Base-by-base conservation (phyloP, 2,797 vertebrate species). In the Zenarchopterus dispar region DNA sequence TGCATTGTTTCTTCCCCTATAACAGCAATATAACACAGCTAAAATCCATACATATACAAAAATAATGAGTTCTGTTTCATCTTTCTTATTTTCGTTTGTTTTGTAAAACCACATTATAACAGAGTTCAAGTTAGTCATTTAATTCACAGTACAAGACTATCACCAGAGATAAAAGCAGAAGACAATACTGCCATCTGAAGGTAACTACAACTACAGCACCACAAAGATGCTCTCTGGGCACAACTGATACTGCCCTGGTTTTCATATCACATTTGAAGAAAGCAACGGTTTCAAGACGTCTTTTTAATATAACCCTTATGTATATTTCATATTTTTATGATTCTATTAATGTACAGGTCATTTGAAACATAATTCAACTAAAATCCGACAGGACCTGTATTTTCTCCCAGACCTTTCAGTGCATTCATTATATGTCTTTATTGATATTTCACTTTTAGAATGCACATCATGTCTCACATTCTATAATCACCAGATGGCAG, bases 401-500 rank as follows among this genome's bases (percentile, higher is more conserved):
- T 65, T 54, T 51, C 19, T 39, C 33, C 48, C 24, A 59, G 3
- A 43, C 11, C 13, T 33, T 39, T 56, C 8, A 60, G 17, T 39
- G 43, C 17, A 31, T 72, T 24, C n/a, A 22, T 18, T 24, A 0
- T 17, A 24, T 15, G 8, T 4, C 9, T 45, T 28, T 54, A 47
- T 19, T 17, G 42, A 60, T 22, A 13, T 22, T 67, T 74, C 70
- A 54, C 8, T 42, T 55, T 63, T 2, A 18, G 4, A 44, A 16
- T 57, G 39, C 43, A 58, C 18, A 7, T 42, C 42, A n/a, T 78
- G 62, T 65, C 62, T 67, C 80, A 23, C 69, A 60, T 47, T 57
- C 44, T 66, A 42, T 26, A 67, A 81, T 81, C 90, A 91, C 67
- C 79, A 91, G 89, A 80, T 85, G 89, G 89, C 88, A 78, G 70